phyloP scores from a whole-genome alignment of 2,113 vertebrate species.

The Rhynchomys soricoides region DNA sequence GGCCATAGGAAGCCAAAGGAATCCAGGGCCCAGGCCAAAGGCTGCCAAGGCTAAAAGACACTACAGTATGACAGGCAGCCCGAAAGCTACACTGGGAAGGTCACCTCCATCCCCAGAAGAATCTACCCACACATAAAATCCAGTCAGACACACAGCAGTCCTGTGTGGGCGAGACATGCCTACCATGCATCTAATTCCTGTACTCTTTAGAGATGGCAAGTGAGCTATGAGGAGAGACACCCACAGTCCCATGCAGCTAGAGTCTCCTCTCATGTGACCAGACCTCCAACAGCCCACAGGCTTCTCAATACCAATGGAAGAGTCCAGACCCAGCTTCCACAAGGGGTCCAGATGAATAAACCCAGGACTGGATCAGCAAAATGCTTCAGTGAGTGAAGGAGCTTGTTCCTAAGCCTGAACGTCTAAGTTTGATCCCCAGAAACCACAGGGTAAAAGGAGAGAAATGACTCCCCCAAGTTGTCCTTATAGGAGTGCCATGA shows the following conservation, averaged over 20 bases:
- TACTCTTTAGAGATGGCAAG: fast-evolving
- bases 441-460: not conserved
- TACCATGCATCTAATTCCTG: fast-evolving
- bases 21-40: not conserved
- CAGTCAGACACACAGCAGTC: not conserved
- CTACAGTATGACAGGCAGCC: not conserved
- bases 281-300: fast-evolving
- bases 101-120: not conserved
- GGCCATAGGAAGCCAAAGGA: not conserved
- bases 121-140: not conserved
- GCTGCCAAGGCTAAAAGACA: not conserved
- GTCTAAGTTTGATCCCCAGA: not conserved
- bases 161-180: not conserved
- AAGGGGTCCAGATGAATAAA: not conserved
- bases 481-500: not conserved
- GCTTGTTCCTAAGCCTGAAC: not conserved
- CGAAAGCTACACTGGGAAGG: not conserved
- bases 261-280: not conserved
- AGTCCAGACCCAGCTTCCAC: not conserved
- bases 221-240: too few relatives aligned
- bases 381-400: not conserved
- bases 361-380: not conserved
- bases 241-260: fast-evolving
- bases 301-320: fast-evolving
- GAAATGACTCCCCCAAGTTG: not conserved